Conservation (phyloP, 2,113 vertebrate genomes). For the Sylvietta virens region DNA sequence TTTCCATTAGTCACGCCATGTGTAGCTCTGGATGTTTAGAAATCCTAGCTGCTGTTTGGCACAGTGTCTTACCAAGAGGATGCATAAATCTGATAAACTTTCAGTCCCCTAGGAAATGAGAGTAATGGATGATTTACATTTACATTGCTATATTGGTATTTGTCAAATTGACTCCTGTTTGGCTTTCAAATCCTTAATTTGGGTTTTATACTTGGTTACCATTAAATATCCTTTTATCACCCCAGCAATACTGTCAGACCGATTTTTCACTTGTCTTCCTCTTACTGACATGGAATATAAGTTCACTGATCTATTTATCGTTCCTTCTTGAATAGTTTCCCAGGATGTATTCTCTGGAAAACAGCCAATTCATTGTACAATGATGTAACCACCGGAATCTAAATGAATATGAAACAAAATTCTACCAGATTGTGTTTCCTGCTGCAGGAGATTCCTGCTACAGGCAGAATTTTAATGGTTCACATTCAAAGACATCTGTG, state of each 20-base stretch:
- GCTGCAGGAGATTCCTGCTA: background rate
- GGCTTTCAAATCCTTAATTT: conserved; percentile 24
- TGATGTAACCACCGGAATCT: background rate
- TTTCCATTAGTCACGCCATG: background rate
- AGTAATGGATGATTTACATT: conserved; percentile 2
- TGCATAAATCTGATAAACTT: background rate
- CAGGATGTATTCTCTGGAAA: background rate
- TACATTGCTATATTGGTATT: background rate
- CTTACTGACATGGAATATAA: background rate
- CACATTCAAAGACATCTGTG: background rate
- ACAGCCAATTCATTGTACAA: background rate
- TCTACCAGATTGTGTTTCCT: background rate
- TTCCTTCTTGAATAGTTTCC: background rate
- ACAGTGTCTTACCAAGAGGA: background rate
- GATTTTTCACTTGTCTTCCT: background rate
- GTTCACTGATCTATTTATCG: conserved; percentile 1
- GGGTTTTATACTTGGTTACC: background rate
- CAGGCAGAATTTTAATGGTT: background rate
- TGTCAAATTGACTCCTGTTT: background rate
- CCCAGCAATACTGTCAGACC: background rate
- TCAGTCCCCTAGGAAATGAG: background rate
- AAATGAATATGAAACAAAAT: background rate
- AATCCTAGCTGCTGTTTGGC: background rate
- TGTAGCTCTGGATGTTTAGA: background rate
- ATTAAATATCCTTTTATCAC: background rate